Base-by-base conservation (phyloP, 2,888 invertebrate species). In the Zeuzera pyrina region DNA sequence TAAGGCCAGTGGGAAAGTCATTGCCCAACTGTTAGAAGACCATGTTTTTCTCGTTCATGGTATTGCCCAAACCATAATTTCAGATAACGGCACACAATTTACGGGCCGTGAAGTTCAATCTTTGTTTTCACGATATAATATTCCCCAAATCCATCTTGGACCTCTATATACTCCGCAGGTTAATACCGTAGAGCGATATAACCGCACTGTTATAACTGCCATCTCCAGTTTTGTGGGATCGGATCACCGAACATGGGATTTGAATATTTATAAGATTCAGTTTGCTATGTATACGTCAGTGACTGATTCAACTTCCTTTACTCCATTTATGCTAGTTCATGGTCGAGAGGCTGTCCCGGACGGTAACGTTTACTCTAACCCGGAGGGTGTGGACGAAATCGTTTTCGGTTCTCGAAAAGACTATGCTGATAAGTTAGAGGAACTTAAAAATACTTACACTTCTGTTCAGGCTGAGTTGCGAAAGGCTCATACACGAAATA, bases 61-160 rank as follows among this genome's bases (percentile, higher is more conserved):
- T 2, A 29, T 55, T 3, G 47, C 51, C 0, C 38, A 41, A 8
- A 49, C 47, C 0, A 31, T 56, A 1, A 23, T 51, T 1, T 2
- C 47, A 12, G 52, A 51, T 8, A 53, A 56, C 23, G 51, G 50
- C 0, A 30, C 5, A 2, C 52, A 56, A 29, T 53, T 52, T 15
- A 34, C 34, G n/a, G 38, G 48, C 10, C 10, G 13, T 2, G 23
- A 23, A 0, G 2, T 36, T 1, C 23, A 36, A 3, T 11, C 4
- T 1, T 8, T 51, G 0, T 34, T 48, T n/a, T 22, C 28, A 3
- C 39, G 36, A 13, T 52, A 51, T 14, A 47, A 46, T 3, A 24
- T 56, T 0, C 49, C 50, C 8, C 42, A 47, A 5, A 11, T 47
- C 2, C 15, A 29, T 21, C 47, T 16, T 15, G 41, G 39, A 0